Base-by-base conservation (phyloP, 2,888 invertebrate species). In the Psylliodes chrysocephalus region DNA sequence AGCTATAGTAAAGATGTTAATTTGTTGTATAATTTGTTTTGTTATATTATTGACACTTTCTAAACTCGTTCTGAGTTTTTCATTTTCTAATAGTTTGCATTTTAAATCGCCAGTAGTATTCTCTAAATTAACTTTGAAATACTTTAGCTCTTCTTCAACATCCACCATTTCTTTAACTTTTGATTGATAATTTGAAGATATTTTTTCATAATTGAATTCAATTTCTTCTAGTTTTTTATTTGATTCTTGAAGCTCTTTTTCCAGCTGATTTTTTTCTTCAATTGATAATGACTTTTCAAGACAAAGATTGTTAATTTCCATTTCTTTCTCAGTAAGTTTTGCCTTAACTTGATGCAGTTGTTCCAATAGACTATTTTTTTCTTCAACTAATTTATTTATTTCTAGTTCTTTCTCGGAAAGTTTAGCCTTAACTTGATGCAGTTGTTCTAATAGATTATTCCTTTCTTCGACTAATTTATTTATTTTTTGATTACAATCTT, bases 321-420 rank as follows among this genome's bases (percentile, higher is more conserved):
- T n/a, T n/a, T n/a, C 1, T n/a, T n/a, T 19, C 51, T 61, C 62
- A 5, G 66, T 67, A 56, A 69, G 64, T 25, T 64, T 60, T 3
- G 59, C 60, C 59, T 70, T 70, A 15, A 62, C 60, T 46, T 55
- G 19, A 7, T 60, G 53, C 7, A 66, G 57, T 38, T 70, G 64
- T 22, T 64, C 60, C 6, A 66, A 44, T 22, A 70, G 59, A 18
- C 62, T 62, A 10, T 22, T 28, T 44, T 59, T 68, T 44, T 70
- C 68, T 44, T 63, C 42, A 30, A 40, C 28, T 17, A 64, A 6
- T 10, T 38, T 42, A n/a, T 54, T 22, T 1, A 52, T 22, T 60
- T 62, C 51, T 2, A 49, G 40, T 18, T 44, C 1, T n/a, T n/a
- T 19, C 51, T 61, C 62, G 3, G 66, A 69, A 56, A 69, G 64